Evolutionary conservation across 2,113 vertebrate species (phyloP).

Genomic region (Cyanistes caeruleus): DNA sequence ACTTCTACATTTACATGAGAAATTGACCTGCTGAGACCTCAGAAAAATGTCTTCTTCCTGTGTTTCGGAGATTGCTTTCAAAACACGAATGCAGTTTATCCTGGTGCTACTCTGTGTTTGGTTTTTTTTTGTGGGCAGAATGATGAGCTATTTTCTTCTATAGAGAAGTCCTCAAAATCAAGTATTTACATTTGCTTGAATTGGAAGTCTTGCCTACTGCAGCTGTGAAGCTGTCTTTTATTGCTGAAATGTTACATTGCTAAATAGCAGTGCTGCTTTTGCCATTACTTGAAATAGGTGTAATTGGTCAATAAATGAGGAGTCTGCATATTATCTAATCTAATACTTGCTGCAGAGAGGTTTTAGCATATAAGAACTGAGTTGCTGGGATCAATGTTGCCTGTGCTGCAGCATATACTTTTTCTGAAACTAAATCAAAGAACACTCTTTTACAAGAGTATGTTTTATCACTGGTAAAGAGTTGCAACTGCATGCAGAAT

Average conservation of each 20-base stretch:
- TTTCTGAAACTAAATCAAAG: background rate
- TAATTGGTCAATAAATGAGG: constrained; percentile 69
- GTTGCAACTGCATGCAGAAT: background rate
- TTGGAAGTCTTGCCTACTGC: background rate
- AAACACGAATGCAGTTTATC: background rate
- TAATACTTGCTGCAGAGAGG: constrained; percentile 27
- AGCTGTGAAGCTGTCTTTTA: background rate
- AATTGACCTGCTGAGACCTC: background rate
- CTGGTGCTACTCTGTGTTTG: background rate
- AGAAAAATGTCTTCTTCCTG: background rate
- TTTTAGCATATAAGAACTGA: background rate
- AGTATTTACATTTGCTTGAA: background rate
- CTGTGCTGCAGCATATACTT: background rate
- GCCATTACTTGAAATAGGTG: constrained; percentile 56
- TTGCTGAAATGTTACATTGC: constrained; percentile 14
- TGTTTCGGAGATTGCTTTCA: background rate
- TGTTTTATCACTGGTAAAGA: background rate
- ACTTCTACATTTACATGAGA: background rate
- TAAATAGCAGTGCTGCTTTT: constrained; percentile 68
- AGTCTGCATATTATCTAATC: background rate
- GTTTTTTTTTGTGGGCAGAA: background rate
- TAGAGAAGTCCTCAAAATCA: background rate
- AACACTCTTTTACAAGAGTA: background rate
- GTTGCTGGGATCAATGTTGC: background rate
- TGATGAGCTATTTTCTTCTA: background rate